Percentiles rank a stretch among this genome's conserved stretches.
Conservation (phyloP, 2,888 invertebrate species). For the Tipula lateralis region DNA sequence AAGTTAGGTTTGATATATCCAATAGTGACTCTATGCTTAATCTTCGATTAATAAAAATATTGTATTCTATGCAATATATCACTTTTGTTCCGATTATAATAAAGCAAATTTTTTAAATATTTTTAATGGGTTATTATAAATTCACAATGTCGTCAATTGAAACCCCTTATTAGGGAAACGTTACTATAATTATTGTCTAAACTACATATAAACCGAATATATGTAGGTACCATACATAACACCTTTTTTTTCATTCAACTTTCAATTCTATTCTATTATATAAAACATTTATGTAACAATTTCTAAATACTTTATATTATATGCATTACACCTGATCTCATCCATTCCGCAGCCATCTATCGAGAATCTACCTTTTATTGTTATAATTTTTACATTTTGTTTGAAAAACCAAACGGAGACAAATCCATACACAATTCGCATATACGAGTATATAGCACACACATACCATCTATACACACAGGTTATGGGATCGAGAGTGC, state of each 20-base stretch:
- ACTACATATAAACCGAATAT: too few relatives aligned
- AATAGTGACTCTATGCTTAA: too few relatives aligned
- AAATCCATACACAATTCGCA: background rate
- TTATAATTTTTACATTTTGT: background rate
- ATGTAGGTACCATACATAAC: background rate
- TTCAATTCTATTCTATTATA: background rate
- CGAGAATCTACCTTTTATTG: background rate
- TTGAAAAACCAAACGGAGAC: background rate
- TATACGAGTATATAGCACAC: background rate
- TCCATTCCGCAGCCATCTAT: background rate
- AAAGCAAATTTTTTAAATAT: background rate
- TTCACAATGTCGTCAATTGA: background rate
- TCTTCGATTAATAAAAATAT: too few relatives aligned
- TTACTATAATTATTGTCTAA: too few relatives aligned
- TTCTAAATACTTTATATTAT: background rate
- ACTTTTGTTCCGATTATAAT: background rate
- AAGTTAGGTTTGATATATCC: too few relatives aligned
- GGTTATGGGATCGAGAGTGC: background rate
- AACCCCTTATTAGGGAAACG: background rate
- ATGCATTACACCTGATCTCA: constrained; percentile 1
- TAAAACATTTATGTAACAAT: constrained; percentile 1
- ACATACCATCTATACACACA: background rate
- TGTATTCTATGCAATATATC: too few relatives aligned
- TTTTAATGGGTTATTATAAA: background rate
- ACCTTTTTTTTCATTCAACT: background rate